phyloP scores from a whole-genome alignment of 2,113 vertebrate species.

The Poecilia latipinna region DNA sequence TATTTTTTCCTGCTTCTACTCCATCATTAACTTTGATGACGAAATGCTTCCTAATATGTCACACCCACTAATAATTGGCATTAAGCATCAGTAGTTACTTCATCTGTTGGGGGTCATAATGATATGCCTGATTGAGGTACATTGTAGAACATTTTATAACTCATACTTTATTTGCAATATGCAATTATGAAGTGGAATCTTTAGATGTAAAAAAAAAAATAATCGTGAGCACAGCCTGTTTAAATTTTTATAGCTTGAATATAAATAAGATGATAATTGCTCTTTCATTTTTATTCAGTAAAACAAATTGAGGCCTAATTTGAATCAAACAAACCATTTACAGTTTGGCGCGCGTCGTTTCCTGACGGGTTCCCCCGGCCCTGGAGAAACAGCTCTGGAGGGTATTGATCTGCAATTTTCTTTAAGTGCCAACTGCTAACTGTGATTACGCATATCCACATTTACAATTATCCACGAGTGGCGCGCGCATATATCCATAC shows the following conservation, averaged over 20 bases:
- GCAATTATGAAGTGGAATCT: background rate
- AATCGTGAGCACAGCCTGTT: background rate
- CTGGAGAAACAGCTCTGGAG: constrained; percentile 49
- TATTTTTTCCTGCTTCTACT: background rate
- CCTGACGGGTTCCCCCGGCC: constrained; percentile 43
- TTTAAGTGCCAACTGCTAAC: constrained; percentile 54
- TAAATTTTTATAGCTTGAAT: constrained; percentile 1
- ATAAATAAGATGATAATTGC: background rate
- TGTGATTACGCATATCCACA: constrained; percentile 53
- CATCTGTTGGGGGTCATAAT: no score
- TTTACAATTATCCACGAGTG: constrained; percentile 62
- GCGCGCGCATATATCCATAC: constrained; percentile 2
- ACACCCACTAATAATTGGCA: no score
- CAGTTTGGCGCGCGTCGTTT: constrained; percentile 38
- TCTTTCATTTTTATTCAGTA: background rate
- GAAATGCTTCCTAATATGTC: no score
- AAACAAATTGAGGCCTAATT: background rate
- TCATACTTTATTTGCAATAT: no score
- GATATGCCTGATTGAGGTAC: no score
- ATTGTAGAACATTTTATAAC: no score
- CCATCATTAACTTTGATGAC: no score
- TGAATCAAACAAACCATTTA: constrained; percentile 25
- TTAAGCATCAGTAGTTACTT: no score
- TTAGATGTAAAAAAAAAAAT: background rate
- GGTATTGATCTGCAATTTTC: constrained; percentile 66